Conservation (phyloP, 2,113 vertebrate genomes). For the Agelaius phoeniceus region DNA sequence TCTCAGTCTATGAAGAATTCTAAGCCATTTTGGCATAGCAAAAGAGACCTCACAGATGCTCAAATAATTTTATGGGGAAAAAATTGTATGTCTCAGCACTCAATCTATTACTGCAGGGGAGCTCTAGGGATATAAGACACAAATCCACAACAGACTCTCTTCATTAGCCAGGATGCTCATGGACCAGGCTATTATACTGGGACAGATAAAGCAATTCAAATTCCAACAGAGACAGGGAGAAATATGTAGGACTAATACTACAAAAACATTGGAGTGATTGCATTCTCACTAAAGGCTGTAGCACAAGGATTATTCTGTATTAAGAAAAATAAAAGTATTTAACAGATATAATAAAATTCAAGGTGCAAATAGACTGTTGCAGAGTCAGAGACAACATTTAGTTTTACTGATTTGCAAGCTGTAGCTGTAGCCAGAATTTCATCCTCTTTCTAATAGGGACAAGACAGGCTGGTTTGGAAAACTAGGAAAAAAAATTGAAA, state of each 20-base stretch:
- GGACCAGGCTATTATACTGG: not conserved
- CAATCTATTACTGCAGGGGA: not conserved
- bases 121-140: not conserved
- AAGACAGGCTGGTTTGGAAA: not conserved
- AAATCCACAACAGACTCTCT: not conserved
- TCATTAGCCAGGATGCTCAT: not conserved
- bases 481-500: not conserved
- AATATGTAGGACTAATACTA: not conserved
- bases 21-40: not conserved
- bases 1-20: not conserved
- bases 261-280: not conserved
- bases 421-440: not conserved
- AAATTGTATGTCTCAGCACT: not conserved
- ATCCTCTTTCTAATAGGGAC: not conserved
- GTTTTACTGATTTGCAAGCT: not conserved
- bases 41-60: not conserved
- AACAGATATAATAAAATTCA: not conserved
- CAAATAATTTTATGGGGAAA: not conserved
- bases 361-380: not conserved
- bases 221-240: not conserved
- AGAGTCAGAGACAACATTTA: not conserved
- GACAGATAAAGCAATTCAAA: not conserved
- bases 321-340: not conserved
- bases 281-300: not conserved
- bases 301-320: not conserved